Evolutionary conservation across 2,797 vertebrate genomes (phyloP).

Genomic region (Sebastes trivittatus): DNA sequence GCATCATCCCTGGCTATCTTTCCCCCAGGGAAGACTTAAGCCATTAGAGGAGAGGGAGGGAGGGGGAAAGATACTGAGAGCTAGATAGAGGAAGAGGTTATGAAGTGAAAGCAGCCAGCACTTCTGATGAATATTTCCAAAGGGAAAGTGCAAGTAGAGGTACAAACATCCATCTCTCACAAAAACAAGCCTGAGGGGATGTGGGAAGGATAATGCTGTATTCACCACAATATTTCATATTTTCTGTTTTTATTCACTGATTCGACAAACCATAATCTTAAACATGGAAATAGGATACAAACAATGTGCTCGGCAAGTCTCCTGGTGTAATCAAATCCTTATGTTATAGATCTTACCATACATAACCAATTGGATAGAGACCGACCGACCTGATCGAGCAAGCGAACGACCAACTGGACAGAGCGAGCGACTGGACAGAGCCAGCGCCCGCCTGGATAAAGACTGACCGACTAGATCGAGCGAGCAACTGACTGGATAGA

Average conservation of each 20-base stretch:
- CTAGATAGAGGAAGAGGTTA: constrained; percentile 68
- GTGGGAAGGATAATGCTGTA: constrained; percentile 31
- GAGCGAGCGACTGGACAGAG: neutral
- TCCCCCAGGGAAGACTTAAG: constrained; percentile 76
- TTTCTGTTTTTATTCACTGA: constrained; percentile 29
- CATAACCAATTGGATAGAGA: neutral
- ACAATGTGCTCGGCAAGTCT: neutral
- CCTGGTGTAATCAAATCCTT: neutral
- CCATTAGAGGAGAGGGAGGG: constrained; percentile 67
- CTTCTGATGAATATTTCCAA: constrained; percentile 74
- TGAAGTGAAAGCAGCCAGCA: constrained; percentile 68
- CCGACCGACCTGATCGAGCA: neutral
- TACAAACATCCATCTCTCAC: constrained; percentile 67
- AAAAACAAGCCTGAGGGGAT: constrained; percentile 57
- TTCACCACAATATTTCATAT: constrained; percentile 27
- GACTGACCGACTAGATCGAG: no score
- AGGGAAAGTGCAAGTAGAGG: constrained; percentile 61
- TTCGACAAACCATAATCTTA: constrained; percentile 30
- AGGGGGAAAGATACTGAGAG: constrained; percentile 52
- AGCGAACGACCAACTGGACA: neutral
- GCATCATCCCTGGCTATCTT: constrained; percentile 73
- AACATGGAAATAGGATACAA: constrained; percentile 10
- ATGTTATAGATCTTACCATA: neutral
- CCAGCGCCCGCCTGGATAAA: no score
- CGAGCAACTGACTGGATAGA: no score